Percentiles rank a stretch among this genome's conserved stretches.
Evolutionary conservation across 2,113 vertebrate species (phyloP).

Genomic region (Mesocricetus auratus): DNA sequence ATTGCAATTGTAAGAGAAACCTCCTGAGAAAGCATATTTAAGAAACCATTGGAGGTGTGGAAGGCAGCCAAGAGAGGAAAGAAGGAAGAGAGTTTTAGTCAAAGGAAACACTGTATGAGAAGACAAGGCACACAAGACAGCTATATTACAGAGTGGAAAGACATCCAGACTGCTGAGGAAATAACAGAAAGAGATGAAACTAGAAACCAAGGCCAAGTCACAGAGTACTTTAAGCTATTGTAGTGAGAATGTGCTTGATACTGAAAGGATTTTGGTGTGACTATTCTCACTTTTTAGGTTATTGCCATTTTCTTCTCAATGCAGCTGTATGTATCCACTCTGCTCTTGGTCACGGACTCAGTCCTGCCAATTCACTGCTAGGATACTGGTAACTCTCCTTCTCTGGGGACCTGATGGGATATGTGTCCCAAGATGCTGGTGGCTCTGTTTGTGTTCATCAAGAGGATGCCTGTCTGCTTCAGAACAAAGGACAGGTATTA

Average conservation of each 20-base stretch:
- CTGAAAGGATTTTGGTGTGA: not conserved
- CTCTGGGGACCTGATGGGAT: not conserved
- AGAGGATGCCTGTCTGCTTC: not conserved
- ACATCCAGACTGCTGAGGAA: not conserved
- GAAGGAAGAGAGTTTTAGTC: not conserved
- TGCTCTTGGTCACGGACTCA: not conserved
- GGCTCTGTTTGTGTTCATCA: not conserved
- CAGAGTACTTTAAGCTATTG: not conserved
- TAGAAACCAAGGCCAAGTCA: not conserved
- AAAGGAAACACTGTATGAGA: not conserved
- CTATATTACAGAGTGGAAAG: not conserved
- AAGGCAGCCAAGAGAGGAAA: not conserved
- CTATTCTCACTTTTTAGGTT: not conserved
- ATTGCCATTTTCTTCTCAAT: not conserved
- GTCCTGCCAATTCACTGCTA: not conserved
- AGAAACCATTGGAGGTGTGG: not conserved
- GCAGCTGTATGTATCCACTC: not conserved
- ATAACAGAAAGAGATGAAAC: not conserved
- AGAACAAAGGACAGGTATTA: not conserved
- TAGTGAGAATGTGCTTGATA: not conserved
- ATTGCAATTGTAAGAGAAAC: not conserved
- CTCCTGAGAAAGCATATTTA: not conserved
- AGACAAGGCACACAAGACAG: not conserved
- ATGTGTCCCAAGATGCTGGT: not conserved
- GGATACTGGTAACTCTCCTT: not conserved